Conservation (phyloP, 2,888 invertebrate genomes). For the Protodeltote pygarga region DNA sequence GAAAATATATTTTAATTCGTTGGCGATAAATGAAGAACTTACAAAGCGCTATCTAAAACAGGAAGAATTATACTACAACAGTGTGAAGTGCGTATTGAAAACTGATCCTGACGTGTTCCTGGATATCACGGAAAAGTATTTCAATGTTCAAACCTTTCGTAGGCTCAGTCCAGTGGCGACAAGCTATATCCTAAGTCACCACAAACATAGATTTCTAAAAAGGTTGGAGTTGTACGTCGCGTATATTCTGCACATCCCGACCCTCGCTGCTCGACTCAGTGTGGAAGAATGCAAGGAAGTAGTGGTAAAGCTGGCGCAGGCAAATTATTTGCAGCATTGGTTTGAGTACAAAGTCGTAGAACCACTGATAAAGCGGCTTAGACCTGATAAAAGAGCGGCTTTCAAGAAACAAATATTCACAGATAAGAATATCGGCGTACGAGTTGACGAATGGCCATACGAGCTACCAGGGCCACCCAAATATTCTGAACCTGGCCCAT, state of each 20-base stretch:
- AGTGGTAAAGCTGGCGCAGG: constrained; percentile 57
- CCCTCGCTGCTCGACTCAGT: constrained; percentile 57
- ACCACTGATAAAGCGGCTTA: constrained; percentile 62
- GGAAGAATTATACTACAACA: constrained; percentile 52
- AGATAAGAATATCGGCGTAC: constrained; percentile 55
- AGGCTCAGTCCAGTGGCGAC: constrained; percentile 54
- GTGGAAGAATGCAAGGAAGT: constrained; percentile 61
- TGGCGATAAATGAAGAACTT: constrained; percentile 48
- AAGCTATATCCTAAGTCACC: constrained; percentile 56
- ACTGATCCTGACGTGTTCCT: constrained; percentile 57
- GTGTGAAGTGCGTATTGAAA: constrained; percentile 61
- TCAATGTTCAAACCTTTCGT: constrained; percentile 31
- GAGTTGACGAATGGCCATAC: constrained; percentile 58
- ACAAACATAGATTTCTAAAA: constrained; percentile 55
- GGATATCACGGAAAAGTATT: constrained; percentile 64
- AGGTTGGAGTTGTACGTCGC: constrained; percentile 65
- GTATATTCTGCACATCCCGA: constrained; percentile 57
- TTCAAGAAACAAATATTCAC: constrained; percentile 65
- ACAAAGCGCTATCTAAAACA: constrained; percentile 46
- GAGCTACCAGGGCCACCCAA: constrained; percentile 31
- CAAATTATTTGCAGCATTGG: constrained; percentile 58
- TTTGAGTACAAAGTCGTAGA: constrained; percentile 65
- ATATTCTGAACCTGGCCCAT: background rate
- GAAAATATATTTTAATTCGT: constrained; percentile 59
- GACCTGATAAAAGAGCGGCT: constrained; percentile 46